Conservation (phyloP, 92 coral and sea anemone species). For the Actinostola sp. region DNA sequence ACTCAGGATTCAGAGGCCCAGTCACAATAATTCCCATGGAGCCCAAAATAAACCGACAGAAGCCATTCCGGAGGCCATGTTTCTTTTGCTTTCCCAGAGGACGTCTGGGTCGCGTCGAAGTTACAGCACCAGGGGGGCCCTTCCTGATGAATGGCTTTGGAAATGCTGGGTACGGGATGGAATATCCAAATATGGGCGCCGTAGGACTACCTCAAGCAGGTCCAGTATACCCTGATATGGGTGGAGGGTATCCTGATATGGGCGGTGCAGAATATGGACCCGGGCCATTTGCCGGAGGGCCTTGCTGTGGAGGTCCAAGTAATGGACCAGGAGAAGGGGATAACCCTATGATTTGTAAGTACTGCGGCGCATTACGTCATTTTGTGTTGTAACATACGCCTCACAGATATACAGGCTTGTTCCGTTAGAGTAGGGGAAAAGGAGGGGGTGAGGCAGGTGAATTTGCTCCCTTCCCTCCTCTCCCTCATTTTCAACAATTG, state of each 20-base stretch:
- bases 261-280: constrained; percentile 37
- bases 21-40: constrained; percentile 59
- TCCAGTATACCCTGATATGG: constrained; percentile 11
- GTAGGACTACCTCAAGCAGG: constrained; percentile 8
- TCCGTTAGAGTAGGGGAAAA: too few relatives aligned
- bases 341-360: constrained; percentile 6
- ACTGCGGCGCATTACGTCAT: not conserved
- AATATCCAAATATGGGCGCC: constrained; percentile 15
- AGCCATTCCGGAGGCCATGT: constrained; percentile 51
- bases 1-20: constrained; percentile 47
- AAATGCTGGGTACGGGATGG: constrained; percentile 22
- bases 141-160: constrained; percentile 35
- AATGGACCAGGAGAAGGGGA: not conserved
- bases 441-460: too few relatives aligned
- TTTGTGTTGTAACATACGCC: not conserved
- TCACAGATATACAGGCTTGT: too few relatives aligned
- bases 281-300: constrained; percentile 15
- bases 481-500: not conserved
- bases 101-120: constrained; percentile 47
- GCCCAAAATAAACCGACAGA: constrained; percentile 52
- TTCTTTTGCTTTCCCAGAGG: constrained; percentile 66
- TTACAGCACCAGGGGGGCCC: constrained; percentile 50
- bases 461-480: too few relatives aligned
- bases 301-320: constrained; percentile 39
- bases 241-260: constrained; percentile 33